A percentile compares a stretch with the other conserved stretches of the same genome.
phyloP scores from a whole-genome alignment of 2,888 invertebrate species.

The Ormyrus nitidulus region DNA sequence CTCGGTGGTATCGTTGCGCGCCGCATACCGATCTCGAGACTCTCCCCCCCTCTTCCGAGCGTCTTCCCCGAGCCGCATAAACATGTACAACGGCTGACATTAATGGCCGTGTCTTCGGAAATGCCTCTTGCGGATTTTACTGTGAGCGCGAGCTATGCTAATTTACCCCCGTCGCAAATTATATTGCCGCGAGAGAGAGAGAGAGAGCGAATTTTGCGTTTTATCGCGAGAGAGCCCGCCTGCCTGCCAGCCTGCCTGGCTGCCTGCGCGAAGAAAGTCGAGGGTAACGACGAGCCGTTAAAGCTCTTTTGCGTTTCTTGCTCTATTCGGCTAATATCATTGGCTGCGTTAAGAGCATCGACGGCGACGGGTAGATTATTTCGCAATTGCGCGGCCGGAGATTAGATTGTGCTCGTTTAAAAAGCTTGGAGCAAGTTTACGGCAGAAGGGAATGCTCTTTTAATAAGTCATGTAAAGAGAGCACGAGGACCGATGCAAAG shows the following conservation, averaged over 20 bases:
- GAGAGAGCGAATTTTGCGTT: conserved; percentile 37
- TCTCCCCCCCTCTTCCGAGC: neutral
- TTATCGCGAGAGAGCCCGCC: conserved; percentile 45
- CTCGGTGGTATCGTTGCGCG: conserved; percentile 28
- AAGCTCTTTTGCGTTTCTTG: conserved; percentile 21
- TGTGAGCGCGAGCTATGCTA: conserved; percentile 46
- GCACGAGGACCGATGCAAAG: neutral
- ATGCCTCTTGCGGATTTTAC: conserved; percentile 53
- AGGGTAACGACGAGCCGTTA: conserved; percentile 43
- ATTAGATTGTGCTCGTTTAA: no score
- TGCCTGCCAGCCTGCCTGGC: conserved; percentile 21
- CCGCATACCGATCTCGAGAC: conserved; percentile 58
- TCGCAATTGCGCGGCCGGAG: no score
- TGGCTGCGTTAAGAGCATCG: no score
- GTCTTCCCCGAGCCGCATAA: conserved; percentile 48
- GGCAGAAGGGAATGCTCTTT: no score
- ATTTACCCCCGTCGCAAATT: conserved; percentile 50
- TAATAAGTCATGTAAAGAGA: no score
- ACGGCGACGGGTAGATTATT: no score
- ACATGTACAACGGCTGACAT: conserved; percentile 54
- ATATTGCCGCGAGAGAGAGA: conserved; percentile 35
- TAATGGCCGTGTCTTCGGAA: conserved; percentile 56
- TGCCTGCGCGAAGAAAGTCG: conserved; percentile 14
- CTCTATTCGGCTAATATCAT: neutral
- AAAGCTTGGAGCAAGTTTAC: no score